These are phyloP conservation scores for Sporophila hypoxantha DNA, from an alignment of 2,113 vertebrate species.

Conservation along the genomic window DNA sequence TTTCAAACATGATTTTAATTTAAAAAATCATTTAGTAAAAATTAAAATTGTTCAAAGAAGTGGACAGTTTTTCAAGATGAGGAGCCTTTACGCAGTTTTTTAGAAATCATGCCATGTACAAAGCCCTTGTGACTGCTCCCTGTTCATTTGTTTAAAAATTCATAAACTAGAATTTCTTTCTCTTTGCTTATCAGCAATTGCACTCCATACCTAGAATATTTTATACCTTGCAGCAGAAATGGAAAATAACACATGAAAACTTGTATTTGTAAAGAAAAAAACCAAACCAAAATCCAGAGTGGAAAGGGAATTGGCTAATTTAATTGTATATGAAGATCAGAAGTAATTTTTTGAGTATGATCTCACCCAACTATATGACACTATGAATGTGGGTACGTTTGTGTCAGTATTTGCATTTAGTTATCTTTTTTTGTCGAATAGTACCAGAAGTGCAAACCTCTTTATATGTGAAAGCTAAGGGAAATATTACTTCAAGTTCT, in stretches of 20 bases:
- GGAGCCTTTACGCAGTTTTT: background rate
- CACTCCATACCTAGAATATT: background rate
- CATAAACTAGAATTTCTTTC: constrained; percentile 4
- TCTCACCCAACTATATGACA: accelerated
- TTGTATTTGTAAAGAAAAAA: background rate
- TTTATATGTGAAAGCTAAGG: background rate
- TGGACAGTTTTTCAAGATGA: background rate
- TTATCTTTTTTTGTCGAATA: background rate
- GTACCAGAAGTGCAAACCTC: background rate
- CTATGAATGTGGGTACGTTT: background rate
- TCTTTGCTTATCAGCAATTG: background rate
- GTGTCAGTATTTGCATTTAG: background rate
- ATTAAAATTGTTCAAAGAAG: background rate
- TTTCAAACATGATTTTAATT: background rate
- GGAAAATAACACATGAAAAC: background rate
- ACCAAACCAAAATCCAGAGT: background rate
- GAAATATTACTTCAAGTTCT: background rate
- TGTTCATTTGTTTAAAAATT: constrained; percentile 20
- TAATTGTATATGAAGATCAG: background rate
- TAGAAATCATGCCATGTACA: background rate
- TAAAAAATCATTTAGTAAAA: background rate
- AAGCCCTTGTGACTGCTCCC: background rate
- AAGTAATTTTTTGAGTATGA: background rate
- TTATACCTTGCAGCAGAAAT: background rate
- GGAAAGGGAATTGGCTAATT: background rate